Conservation (phyloP, 2,113 vertebrate species). For the Labeo rohita region DNA sequence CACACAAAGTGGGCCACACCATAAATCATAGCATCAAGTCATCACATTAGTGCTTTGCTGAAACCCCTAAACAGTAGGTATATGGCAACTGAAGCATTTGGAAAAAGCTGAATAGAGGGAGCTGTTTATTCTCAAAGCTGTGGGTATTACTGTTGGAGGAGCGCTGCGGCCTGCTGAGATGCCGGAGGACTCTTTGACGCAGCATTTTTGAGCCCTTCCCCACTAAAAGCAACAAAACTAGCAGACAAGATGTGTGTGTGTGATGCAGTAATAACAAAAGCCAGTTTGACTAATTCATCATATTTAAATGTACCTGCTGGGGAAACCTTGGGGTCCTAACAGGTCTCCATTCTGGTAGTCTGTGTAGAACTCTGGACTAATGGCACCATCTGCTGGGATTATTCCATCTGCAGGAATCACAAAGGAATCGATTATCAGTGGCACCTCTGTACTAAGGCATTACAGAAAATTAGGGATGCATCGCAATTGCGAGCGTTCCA, state of each 20-base stretch:
- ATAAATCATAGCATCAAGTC: conserved; percentile 53
- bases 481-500: too few relatives aligned
- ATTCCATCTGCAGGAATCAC: conserved; percentile 82
- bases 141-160: conserved; percentile 58
- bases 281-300: background rate
- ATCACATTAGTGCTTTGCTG: background rate
- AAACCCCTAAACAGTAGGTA: conserved; percentile 41
- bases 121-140: conserved; percentile 64
- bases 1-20: background rate
- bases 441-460: background rate
- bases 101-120: conserved; percentile 31
- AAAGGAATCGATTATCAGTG: background rate
- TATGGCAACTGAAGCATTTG: conserved; percentile 13
- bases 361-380: conserved; percentile 89
- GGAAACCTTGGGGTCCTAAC: conserved; percentile 76
- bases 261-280: conserved; percentile 22
- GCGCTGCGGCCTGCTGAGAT: conserved; percentile 63
- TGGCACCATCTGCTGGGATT: conserved; percentile 83
- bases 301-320: conserved; percentile 76
- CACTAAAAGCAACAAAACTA: conserved; percentile 59
- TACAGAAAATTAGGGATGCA: too few relatives aligned
- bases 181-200: conserved; percentile 60
- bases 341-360: conserved; percentile 91
- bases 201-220: conserved; percentile 39
- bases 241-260: conserved; percentile 4